Evolutionary conservation across 2,113 vertebrate genomes (phyloP).

Genomic region (Odobenus rosmarus): DNA sequence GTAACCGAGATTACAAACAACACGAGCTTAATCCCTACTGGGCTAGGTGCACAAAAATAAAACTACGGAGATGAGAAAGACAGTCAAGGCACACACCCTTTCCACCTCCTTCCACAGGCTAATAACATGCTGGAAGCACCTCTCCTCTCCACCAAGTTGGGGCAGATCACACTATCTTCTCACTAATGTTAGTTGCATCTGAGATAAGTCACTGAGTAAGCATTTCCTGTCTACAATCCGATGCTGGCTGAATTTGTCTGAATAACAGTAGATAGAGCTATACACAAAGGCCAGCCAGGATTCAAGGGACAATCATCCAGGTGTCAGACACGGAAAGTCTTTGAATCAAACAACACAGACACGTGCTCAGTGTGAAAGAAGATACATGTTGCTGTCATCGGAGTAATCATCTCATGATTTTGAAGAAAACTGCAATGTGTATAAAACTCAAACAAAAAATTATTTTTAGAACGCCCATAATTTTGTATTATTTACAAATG

Average conservation of each 20-base stretch:
- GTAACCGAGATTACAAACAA: not conserved
- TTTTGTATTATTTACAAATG: not conserved
- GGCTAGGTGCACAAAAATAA: not conserved
- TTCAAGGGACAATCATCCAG: not conserved
- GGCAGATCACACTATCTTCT: not conserved
- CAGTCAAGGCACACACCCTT: not conserved
- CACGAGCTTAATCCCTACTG: not conserved
- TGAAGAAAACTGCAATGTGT: not conserved
- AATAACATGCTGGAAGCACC: not conserved
- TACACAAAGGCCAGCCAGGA: not conserved
- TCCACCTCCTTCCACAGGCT: not conserved
- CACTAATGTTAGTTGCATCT: not conserved
- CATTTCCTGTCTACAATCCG: not conserved
- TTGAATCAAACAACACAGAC: not conserved
- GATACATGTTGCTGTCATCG: too few relatives aligned
- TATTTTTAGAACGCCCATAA: not conserved
- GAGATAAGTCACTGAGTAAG: constrained; percentile 17
- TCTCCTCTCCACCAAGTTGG: not conserved
- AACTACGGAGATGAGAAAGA: not conserved
- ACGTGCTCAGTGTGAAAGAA: not conserved
- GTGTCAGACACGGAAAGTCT: not conserved
- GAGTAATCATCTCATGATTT: not conserved
- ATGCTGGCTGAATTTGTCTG: not conserved
- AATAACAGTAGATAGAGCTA: not conserved
- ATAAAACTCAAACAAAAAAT: not conserved